phyloP scores from a whole-genome alignment of 2,113 vertebrate genomes.

The Sceloporus tristichus region DNA sequence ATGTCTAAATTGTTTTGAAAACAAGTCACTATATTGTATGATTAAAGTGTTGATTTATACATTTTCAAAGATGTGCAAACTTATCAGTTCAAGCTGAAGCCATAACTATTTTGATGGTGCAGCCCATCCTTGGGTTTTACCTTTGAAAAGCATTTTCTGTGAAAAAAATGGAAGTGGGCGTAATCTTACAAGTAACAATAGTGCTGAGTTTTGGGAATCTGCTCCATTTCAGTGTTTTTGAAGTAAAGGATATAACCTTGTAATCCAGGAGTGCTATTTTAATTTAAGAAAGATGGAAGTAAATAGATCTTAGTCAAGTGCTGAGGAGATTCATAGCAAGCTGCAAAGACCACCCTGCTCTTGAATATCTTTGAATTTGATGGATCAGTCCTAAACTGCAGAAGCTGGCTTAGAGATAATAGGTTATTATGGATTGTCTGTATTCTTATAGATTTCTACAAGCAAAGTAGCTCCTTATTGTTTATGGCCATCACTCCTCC shows the following conservation, averaged over 20 bases:
- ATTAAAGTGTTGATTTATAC: slow-evolving; percentile 61
- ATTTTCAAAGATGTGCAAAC: slow-evolving; percentile 23
- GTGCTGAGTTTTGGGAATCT: background rate
- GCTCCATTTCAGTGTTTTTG: background rate
- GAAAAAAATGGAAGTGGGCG: slow-evolving; percentile 24
- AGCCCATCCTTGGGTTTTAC: slow-evolving; percentile 5
- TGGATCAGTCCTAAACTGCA: background rate
- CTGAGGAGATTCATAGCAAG: background rate
- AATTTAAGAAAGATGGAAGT: background rate
- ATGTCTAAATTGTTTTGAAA: slow-evolving; percentile 51
- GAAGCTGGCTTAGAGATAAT: background rate
- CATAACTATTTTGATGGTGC: slow-evolving; percentile 23
- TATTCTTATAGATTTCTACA: background rate
- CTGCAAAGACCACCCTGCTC: background rate
- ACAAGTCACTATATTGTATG: slow-evolving; percentile 38
- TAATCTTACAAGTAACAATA: background rate
- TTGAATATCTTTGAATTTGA: background rate
- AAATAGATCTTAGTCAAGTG: background rate
- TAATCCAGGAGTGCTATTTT: background rate
- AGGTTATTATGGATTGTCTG: background rate
- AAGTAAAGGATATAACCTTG: background rate
- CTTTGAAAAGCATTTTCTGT: slow-evolving; percentile 24
- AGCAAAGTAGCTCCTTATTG: background rate
- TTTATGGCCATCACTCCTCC: too few species aligned
- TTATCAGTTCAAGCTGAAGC: background rate